phyloP scores from a whole-genome alignment of 2,113 vertebrate genomes.

The Todiramphus saurophagus region DNA sequence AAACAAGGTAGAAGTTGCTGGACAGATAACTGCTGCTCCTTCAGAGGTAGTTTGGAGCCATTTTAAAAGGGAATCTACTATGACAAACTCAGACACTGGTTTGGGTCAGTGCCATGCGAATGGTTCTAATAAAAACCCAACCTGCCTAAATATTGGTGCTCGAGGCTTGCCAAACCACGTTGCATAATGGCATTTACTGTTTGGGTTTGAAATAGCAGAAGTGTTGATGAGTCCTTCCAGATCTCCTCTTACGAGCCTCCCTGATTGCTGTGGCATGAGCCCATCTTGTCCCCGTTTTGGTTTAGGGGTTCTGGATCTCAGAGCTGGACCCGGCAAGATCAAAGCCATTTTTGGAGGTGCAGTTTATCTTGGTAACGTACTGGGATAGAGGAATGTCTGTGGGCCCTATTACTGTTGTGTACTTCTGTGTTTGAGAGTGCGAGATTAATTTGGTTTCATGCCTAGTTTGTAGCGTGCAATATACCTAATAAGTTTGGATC shows the following conservation, averaged over 20 bases:
- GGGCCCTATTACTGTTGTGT: fast-evolving
- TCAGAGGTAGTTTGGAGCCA: background rate
- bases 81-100: background rate
- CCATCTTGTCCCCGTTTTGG: background rate
- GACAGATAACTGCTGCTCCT: background rate
- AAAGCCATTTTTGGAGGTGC: background rate
- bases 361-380: background rate
- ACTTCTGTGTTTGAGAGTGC: background rate
- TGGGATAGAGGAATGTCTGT: background rate
- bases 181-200: background rate
- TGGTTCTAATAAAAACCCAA: slow-evolving; percentile 1
- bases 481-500: background rate
- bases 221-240: background rate
- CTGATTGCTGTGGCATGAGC: fast-evolving
- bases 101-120: background rate
- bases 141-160: background rate
- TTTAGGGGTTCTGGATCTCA: background rate
- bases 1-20: background rate
- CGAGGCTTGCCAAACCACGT: background rate
- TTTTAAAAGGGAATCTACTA: background rate
- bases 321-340: background rate
- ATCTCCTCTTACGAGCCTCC: background rate
- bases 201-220: background rate
- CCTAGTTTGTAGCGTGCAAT: fast-evolving
- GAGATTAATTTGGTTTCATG: background rate